Evolutionary conservation across 1,140 invertebrate genomes (phyloP).

Genomic region (Liolophura sinensis): DNA sequence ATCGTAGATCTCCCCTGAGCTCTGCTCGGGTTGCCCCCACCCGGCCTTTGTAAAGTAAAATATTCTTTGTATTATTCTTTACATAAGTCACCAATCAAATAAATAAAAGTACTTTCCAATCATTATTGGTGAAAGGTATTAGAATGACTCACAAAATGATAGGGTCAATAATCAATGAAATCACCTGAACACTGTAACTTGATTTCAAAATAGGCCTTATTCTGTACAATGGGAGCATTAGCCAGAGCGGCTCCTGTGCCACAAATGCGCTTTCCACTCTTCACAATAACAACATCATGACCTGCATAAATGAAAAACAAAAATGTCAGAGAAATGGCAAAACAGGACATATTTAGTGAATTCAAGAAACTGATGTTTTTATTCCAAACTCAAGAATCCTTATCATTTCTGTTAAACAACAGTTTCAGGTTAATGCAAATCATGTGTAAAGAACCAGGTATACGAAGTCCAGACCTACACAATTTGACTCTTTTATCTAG

Average conservation of each 20-base stretch:
- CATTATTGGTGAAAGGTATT: too few species aligned
- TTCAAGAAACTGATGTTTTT: slow-evolving; percentile 24
- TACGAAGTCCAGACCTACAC: too few species aligned
- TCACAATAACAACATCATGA: slow-evolving; percentile 96
- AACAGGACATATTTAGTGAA: slow-evolving; percentile 12
- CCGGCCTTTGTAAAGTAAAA: too few species aligned
- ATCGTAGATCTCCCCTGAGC: too few species aligned
- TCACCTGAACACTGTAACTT: slow-evolving; percentile 93
- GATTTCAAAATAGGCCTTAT: slow-evolving; percentile 99
- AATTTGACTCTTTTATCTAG: too few species aligned
- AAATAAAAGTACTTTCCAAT: too few species aligned
- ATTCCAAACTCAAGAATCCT: slow-evolving; percentile 25
- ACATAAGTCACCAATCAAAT: too few species aligned
- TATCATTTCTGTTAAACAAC: not conserved
- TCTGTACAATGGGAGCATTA: slow-evolving; percentile 92
- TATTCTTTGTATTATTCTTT: too few species aligned
- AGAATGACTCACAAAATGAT: too few species aligned
- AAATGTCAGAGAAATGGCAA: slow-evolving; percentile 12
- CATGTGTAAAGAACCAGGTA: slow-evolving; percentile 1
- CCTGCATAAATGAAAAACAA: slow-evolving; percentile 65
- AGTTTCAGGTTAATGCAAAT: not conserved
- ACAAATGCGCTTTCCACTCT: slow-evolving; percentile 93
- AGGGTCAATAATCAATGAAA: too few species aligned
- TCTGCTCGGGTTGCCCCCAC: too few species aligned
- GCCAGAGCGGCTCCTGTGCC: slow-evolving; percentile 92